Percentiles rank a stretch among this genome's conserved stretches.
These are phyloP conservation scores for Micromys minutus DNA, from an alignment of 2,113 vertebrate genomes.

Conservation along the genomic window DNA sequence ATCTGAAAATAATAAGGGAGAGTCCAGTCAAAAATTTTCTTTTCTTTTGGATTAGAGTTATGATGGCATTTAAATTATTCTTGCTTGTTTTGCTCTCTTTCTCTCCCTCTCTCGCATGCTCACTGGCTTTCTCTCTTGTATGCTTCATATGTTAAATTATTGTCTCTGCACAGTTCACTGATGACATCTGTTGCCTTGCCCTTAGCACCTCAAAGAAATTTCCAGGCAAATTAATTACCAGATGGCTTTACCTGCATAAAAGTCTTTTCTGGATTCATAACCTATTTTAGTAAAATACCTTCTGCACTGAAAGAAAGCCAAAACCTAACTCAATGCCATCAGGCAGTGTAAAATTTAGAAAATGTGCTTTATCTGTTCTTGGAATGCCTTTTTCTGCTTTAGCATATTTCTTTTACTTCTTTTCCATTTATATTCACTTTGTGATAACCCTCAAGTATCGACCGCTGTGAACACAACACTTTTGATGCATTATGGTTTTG, in stretches of 20 bases:
- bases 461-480: not conserved
- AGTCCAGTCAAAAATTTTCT: not conserved
- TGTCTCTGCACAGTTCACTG: slow-evolving; percentile 48
- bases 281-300: slow-evolving; percentile 42
- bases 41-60: not conserved
- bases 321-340: slow-evolving; percentile 42
- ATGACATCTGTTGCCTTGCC: slow-evolving; percentile 67
- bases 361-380: not conserved
- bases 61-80: not conserved
- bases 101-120: not conserved
- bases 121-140: not conserved
- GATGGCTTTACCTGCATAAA: slow-evolving; percentile 67
- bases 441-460: not conserved
- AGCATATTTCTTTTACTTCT: not conserved
- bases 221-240: slow-evolving; percentile 67
- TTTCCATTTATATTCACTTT: not conserved
- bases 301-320: slow-evolving; percentile 42
- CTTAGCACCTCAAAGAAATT: slow-evolving; percentile 56
- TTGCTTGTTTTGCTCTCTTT: not conserved
- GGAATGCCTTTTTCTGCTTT: slow-evolving; percentile 38
- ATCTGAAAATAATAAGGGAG: not conserved
- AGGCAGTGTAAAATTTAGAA: slow-evolving; percentile 45
- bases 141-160: slow-evolving; percentile 16
- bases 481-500: slow-evolving; percentile 30
- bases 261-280: slow-evolving; percentile 30